Conservation (phyloP, 2,888 invertebrate genomes). For the Isoperla grammatica region DNA sequence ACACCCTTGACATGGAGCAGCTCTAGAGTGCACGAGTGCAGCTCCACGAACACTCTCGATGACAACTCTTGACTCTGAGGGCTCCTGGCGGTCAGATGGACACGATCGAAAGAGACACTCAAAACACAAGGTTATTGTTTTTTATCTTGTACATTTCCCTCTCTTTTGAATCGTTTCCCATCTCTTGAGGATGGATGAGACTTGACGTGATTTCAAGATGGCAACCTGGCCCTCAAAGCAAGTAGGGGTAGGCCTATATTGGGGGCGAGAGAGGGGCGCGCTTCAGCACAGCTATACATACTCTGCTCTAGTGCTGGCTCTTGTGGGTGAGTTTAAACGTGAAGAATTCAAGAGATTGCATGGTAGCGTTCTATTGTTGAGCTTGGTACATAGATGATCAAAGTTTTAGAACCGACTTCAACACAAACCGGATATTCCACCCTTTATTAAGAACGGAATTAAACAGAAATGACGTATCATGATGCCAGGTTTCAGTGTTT, state of each 20-base stretch:
- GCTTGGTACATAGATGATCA: neutral
- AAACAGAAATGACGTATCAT: no score
- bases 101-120: slow-evolving; percentile 5
- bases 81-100: slow-evolving; percentile 23
- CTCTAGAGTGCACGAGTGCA: neutral
- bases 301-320: neutral
- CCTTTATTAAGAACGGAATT: no score
- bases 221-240: no score
- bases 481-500: no score
- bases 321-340: slow-evolving; percentile 13
- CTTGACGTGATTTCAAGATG: no score
- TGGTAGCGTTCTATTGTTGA: neutral
- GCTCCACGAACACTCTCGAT: slow-evolving; percentile 19
- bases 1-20: no score
- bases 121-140: slow-evolving; percentile 14
- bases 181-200: no score
- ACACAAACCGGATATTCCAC: no score
- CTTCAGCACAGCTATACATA: no score
- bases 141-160: slow-evolving; percentile 11
- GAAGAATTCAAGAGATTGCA: slow-evolving; percentile 13
- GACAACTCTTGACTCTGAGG: slow-evolving; percentile 23
- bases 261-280: no score
- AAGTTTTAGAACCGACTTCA: no score
- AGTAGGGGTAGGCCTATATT: no score
- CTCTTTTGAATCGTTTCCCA: slow-evolving; percentile 9